Evolutionary conservation across 2,113 vertebrate species (phyloP).

Genomic region (Sus scrofa): T2T-Sscrofa CM000816.6:38936001-38936500

Average conservation of each 20-base stretch:
- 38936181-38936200: neutral
- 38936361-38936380: neutral
- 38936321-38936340: neutral
- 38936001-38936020: neutral
- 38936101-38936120: neutral
- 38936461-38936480: neutral
- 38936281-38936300: slow-evolving; percentile 7
- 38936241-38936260: neutral
- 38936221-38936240: neutral
- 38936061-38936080: neutral
- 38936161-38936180: neutral
- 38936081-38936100: neutral
- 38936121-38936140: neutral
- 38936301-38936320: neutral
- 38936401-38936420: neutral
- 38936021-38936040: neutral
- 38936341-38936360: neutral
- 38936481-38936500: neutral
- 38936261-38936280: neutral
- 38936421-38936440: neutral
- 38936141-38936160: slow-evolving; percentile 15
- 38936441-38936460: neutral
- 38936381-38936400: neutral
- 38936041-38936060: neutral
- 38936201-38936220: neutral